Conservation (phyloP, 2,113 vertebrate genomes). For the Castor canadensis region DNA sequence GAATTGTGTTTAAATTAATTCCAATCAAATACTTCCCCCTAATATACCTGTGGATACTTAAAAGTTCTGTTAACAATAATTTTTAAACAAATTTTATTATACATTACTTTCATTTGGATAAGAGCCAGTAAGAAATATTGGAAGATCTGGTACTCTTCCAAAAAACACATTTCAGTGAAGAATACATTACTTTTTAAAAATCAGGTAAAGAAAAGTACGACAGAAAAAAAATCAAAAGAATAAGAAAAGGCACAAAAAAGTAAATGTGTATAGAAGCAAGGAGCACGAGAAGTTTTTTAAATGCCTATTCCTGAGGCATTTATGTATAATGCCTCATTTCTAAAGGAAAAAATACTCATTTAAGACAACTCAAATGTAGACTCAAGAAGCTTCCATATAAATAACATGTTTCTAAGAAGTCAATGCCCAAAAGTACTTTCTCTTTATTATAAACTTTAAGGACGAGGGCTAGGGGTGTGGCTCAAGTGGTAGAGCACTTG, state of each 20-base stretch:
- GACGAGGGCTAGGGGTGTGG: no score
- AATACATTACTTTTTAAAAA: neutral
- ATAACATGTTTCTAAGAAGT: slow-evolving; percentile 16
- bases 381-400: neutral
- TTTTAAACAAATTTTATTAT: slow-evolving; percentile 4
- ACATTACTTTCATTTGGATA: slow-evolving; percentile 6
- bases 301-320: neutral
- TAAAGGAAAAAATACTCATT: neutral
- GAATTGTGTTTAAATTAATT: slow-evolving; percentile 57
- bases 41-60: neutral
- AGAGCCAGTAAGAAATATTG: slow-evolving; percentile 28
- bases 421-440: neutral
- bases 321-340: neutral
- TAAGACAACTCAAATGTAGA: slow-evolving; percentile 16
- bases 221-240: neutral
- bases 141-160: neutral
- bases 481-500: no score
- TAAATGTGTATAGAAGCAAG: neutral
- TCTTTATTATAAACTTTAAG: slow-evolving; percentile 29
- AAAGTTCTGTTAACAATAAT: slow-evolving; percentile 52
- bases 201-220: neutral
- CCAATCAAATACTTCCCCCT: neutral
- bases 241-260: neutral
- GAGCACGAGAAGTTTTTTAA: neutral
- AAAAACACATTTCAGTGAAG: slow-evolving; percentile 37